Percentiles rank a stretch among this genome's conserved stretches.
Evolutionary conservation across 1,140 invertebrate genomes (phyloP).

Genomic region (Ostrea denselamellosa): DNA sequence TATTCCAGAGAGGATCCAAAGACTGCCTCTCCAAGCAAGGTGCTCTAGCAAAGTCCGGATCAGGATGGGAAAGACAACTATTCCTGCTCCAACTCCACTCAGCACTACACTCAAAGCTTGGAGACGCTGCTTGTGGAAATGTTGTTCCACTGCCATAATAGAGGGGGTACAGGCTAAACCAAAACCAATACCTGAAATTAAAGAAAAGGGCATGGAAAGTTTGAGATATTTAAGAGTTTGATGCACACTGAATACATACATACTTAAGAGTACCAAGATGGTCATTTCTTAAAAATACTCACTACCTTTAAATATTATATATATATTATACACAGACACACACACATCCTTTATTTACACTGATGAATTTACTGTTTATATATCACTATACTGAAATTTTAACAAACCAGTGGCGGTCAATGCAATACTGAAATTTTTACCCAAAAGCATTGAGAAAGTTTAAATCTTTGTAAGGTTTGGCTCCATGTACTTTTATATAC

Average conservation of each 20-base stretch:
- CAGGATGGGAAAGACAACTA: constrained; percentile 72
- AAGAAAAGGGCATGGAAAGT: background rate
- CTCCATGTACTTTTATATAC: no score
- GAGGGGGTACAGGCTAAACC: constrained; percentile 74
- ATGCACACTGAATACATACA: background rate
- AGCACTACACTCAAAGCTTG: constrained; percentile 70
- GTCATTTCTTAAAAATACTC: no score
- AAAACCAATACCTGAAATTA: constrained; percentile 72
- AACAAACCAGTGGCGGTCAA: no score
- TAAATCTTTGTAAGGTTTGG: no score
- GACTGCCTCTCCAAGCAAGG: constrained; percentile 91
- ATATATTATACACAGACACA: no score
- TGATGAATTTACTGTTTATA: no score
- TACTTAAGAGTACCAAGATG: background rate
- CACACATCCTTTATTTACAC: no score
- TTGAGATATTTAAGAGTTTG: background rate
- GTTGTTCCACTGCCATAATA: constrained; percentile 73
- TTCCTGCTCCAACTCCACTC: constrained; percentile 72
- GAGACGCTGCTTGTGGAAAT: constrained; percentile 69
- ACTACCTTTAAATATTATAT: no score
- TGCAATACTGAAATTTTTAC: no score
- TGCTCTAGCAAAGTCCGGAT: constrained; percentile 69
- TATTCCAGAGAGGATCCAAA: constrained; percentile 89
- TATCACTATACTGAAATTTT: no score
- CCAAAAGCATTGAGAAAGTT: no score